phyloP scores from a whole-genome alignment of 2,797 vertebrate genomes.

The Anguilla megastoma region DNA sequence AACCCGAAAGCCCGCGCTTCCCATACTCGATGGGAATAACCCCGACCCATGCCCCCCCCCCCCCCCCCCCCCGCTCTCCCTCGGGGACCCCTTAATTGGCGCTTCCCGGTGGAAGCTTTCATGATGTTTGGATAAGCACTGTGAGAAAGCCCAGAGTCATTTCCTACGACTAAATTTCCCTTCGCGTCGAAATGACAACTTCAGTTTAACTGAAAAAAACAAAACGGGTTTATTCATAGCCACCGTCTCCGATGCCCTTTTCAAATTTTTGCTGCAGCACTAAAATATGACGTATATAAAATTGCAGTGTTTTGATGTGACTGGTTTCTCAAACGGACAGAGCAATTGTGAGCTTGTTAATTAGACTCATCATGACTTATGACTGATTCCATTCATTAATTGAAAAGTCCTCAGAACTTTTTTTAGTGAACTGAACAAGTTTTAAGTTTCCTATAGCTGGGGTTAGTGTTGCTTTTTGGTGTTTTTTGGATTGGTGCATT shows the following conservation, averaged over 20 bases:
- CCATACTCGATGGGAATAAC: background rate
- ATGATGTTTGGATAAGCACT: slow-evolving; percentile 30
- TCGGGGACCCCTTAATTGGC: slow-evolving; percentile 22
- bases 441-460: no score
- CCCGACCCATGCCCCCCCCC: background rate
- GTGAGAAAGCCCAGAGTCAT: slow-evolving; percentile 22
- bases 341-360: background rate
- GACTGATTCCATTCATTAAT: no score
- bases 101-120: slow-evolving; percentile 25
- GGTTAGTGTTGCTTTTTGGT: no score
- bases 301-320: background rate
- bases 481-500: no score
- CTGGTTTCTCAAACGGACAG: background rate
- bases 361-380: background rate
- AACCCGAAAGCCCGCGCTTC: background rate
- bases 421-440: no score
- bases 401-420: no score
- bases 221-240: background rate
- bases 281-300: background rate
- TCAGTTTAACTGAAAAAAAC: background rate
- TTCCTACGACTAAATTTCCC: background rate
- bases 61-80: background rate
- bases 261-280: background rate
- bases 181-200: background rate
- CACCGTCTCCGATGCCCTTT: background rate